These are phyloP conservation scores for Paramormyrops kingsleyae DNA, from an alignment of 2,113 vertebrate genomes.

Conservation along the genomic window DNA sequence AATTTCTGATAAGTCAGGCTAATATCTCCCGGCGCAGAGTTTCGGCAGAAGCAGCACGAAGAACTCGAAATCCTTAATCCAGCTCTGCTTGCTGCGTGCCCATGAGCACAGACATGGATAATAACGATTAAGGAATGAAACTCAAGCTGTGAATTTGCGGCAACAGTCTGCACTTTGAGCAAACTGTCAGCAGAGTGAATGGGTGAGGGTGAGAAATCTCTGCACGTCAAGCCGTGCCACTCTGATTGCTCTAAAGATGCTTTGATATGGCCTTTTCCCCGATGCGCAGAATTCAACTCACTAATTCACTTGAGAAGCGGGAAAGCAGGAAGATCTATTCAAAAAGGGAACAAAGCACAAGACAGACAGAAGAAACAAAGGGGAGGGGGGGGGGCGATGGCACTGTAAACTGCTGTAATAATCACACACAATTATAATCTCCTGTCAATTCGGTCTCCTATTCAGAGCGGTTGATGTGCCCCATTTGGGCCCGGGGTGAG, in stretches of 20 bases:
- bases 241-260: constrained; percentile 32
- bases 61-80: not conserved
- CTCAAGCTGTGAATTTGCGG: constrained; percentile 22
- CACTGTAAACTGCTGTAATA: constrained; percentile 9
- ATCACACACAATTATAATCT: not conserved
- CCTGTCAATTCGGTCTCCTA: constrained; percentile 4
- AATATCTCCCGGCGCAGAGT: not conserved
- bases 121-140: constrained; percentile 4
- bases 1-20: not conserved
- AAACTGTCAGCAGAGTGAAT: constrained; percentile 25
- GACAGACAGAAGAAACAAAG: constrained; percentile 37
- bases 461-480: not conserved
- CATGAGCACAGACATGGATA: not conserved
- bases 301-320: constrained; percentile 28
- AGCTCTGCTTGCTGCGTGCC: not conserved
- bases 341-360: constrained; percentile 29
- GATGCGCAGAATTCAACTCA: constrained; percentile 38
- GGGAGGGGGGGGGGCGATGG: constrained; percentile 11
- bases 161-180: constrained; percentile 14
- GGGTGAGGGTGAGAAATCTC: constrained; percentile 26
- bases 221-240: constrained; percentile 29
- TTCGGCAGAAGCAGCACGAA: not conserved
- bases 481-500: not conserved
- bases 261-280: constrained; percentile 26
- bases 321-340: constrained; percentile 34